These are phyloP conservation scores for Ephialtes manifestator DNA, from an alignment of 2,888 invertebrate species.

Conservation along the genomic window DNA sequence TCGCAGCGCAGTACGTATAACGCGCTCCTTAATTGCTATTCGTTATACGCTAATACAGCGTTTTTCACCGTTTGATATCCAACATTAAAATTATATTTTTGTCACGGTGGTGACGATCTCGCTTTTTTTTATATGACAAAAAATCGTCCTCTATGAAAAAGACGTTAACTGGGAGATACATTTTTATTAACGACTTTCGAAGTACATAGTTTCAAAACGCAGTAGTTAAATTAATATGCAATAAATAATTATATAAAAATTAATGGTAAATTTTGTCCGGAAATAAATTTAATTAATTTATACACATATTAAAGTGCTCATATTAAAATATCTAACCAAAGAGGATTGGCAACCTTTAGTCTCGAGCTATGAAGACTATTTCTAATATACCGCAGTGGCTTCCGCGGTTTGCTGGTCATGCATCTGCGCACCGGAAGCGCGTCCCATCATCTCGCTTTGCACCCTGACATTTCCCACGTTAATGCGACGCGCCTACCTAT, in stretches of 20 bases:
- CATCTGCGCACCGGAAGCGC: conserved; percentile 49
- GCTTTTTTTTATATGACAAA: too few species aligned
- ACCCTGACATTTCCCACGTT: conserved; percentile 51
- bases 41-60: too few species aligned
- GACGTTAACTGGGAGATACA: neutral
- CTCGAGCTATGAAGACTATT: neutral
- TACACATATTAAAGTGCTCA: neutral
- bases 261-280: neutral
- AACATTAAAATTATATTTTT: too few species aligned
- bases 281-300: neutral
- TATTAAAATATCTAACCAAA: neutral
- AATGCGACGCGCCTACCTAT: conserved; percentile 26
- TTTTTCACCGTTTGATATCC: too few species aligned
- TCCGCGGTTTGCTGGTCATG: conserved; percentile 17
- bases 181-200: neutral
- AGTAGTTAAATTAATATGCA: neutral
- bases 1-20: too few species aligned
- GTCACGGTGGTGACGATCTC: too few species aligned
- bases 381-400: conserved; percentile 40
- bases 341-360: conserved; percentile 18
- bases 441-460: conserved; percentile 42
- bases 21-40: too few species aligned
- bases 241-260: neutral
- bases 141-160: too few species aligned
- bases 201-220: neutral